phyloP scores from a whole-genome alignment of 1,140 invertebrate species.

The Caenorhabditis inopinata region DNA sequence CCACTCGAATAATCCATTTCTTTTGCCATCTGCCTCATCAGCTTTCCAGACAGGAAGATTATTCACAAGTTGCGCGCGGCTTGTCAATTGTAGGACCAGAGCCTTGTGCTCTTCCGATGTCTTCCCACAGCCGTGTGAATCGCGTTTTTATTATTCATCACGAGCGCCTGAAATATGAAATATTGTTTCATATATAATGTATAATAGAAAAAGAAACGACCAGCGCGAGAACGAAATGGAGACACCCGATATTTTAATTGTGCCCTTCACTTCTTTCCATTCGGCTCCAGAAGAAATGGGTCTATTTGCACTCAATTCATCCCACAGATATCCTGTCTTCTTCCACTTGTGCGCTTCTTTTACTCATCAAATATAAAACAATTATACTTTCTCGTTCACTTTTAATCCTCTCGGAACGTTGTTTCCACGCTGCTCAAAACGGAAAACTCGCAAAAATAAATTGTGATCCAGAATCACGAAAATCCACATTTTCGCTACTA shows the following conservation, averaged over 20 bases:
- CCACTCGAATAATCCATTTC: neutral
- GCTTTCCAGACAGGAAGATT: neutral
- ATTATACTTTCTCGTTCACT: no score
- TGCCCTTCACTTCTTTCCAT: slow-evolving; percentile 28
- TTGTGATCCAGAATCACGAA: no score
- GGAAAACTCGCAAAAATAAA: no score
- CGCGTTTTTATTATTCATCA: slow-evolving; percentile 26
- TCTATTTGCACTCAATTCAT: slow-evolving; percentile 31
- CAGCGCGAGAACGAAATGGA: neutral
- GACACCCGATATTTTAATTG: slow-evolving; percentile 34
- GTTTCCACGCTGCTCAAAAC: no score
- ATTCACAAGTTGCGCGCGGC: neutral
- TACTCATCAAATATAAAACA: no score
- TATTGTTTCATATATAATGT: slow-evolving; percentile 34
- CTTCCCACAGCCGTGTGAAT: neutral
- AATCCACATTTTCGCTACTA: no score
- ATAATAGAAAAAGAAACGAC: neutral
- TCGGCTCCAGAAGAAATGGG: neutral
- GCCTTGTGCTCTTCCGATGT: neutral
- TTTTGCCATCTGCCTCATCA: neutral
- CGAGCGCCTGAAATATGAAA: slow-evolving; percentile 22
- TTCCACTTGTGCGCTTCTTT: neutral
- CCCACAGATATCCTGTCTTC: slow-evolving; percentile 19
- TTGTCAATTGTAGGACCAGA: no score
- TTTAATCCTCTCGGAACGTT: no score